These are phyloP conservation scores for Agonopterix alstromeriana DNA, from an alignment of 2,888 invertebrate genomes.

Conservation along the genomic window DNA sequence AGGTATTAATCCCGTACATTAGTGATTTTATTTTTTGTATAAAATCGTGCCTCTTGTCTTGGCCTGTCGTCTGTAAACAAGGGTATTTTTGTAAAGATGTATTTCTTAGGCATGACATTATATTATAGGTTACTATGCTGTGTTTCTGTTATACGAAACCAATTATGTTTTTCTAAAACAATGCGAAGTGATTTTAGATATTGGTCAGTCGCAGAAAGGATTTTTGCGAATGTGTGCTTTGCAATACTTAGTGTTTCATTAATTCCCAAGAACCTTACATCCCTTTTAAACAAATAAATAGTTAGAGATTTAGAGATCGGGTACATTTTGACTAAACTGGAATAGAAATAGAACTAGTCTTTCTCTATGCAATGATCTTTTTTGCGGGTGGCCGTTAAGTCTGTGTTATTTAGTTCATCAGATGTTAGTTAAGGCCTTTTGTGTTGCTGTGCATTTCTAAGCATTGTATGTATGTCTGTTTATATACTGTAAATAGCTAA, in stretches of 20 bases:
- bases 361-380: slow-evolving; percentile 44
- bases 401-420: slow-evolving; percentile 74
- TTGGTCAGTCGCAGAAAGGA: slow-evolving; percentile 58
- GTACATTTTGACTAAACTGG: neutral
- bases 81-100: slow-evolving; percentile 57
- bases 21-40: slow-evolving; percentile 74
- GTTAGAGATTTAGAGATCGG: too few species aligned
- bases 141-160: slow-evolving; percentile 35
- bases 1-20: slow-evolving; percentile 66
- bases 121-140: slow-evolving; percentile 31
- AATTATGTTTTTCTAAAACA: slow-evolving; percentile 69
- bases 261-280: neutral
- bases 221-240: slow-evolving; percentile 28
- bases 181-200: slow-evolving; percentile 52
- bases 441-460: slow-evolving; percentile 75
- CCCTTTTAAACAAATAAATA: neutral
- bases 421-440: slow-evolving; percentile 65
- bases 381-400: slow-evolving; percentile 62
- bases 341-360: slow-evolving; percentile 40
- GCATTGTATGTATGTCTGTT: slow-evolving; percentile 79
- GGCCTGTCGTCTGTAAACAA: slow-evolving; percentile 67
- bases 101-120: slow-evolving; percentile 55
- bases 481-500: slow-evolving; percentile 74
- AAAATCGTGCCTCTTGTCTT: slow-evolving; percentile 74
- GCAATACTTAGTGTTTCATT: slow-evolving; percentile 16